Percentiles rank a stretch among this genome's conserved stretches.
These are phyloP conservation scores for Tethea ocularis DNA, from an alignment of 2,888 invertebrate genomes.

Conservation along the genomic window DNA sequence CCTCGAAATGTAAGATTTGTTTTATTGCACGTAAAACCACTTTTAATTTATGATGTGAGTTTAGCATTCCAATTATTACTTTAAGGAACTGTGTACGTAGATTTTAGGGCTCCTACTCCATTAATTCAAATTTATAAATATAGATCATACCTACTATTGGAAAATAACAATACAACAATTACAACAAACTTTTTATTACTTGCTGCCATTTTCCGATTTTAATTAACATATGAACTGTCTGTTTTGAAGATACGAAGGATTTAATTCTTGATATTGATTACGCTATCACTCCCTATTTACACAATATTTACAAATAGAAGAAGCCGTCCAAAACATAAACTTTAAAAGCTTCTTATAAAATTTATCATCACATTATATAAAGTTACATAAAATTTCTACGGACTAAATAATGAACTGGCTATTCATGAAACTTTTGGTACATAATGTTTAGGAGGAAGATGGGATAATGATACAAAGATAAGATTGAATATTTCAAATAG, in stretches of 20 bases:
- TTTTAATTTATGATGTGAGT: neutral
- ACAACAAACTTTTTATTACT: no score
- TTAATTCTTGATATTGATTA: constrained; percentile 1
- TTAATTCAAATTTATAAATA: no score
- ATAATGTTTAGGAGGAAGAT: constrained; percentile 28
- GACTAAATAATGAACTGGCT: constrained; percentile 28
- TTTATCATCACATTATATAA: constrained; percentile 45
- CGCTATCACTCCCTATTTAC: constrained; percentile 44
- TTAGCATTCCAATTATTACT: neutral
- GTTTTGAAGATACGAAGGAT: neutral
- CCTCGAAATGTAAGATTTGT: neutral
- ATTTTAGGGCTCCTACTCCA: no score
- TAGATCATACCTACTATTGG: no score
- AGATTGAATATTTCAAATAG: neutral
- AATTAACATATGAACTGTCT: neutral
- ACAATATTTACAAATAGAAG: constrained; percentile 60
- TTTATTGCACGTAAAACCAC: neutral
- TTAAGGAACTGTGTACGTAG: no score
- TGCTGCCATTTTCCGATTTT: neutral
- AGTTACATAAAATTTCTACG: constrained; percentile 17
- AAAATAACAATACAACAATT: no score
- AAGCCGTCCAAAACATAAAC: constrained; percentile 49
- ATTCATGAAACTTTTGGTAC: constrained; percentile 29
- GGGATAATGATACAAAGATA: constrained; percentile 8
- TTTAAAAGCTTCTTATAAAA: constrained; percentile 54